Evolutionary conservation across 2,888 invertebrate species (phyloP).

Genomic region (Leistus spinibarbis): DNA sequence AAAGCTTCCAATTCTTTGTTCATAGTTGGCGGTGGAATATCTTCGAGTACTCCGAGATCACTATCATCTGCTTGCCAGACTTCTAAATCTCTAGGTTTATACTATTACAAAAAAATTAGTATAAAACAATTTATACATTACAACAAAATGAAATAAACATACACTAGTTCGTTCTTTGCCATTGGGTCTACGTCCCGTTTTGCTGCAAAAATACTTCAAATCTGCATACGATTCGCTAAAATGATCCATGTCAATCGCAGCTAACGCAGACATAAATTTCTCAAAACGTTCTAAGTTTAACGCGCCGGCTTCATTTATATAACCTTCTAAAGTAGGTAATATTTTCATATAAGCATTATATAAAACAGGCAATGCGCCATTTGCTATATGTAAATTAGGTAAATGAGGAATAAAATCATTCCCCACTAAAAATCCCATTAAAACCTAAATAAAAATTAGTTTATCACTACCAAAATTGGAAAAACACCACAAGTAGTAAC

Average conservation of each 20-base stretch:
- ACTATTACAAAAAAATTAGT: slow-evolving; percentile 25
- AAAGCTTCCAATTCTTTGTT: slow-evolving; percentile 64
- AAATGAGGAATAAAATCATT: slow-evolving; percentile 98
- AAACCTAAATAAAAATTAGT: slow-evolving; percentile 57
- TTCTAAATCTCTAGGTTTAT: slow-evolving; percentile 44
- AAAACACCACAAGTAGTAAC: too few relatives aligned
- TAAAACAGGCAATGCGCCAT: slow-evolving; percentile 85
- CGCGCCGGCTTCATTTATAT: slow-evolving; percentile 89
- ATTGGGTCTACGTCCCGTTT: slow-evolving; percentile 70
- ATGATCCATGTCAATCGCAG: slow-evolving; percentile 74
- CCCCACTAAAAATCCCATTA: slow-evolving; percentile 96
- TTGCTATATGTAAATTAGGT: slow-evolving; percentile 91
- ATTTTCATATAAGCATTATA: slow-evolving; percentile 88
- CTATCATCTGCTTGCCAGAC: slow-evolving; percentile 55
- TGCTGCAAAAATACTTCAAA: slow-evolving; percentile 80
- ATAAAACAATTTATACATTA: not conserved
- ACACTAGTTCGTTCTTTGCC: slow-evolving; percentile 53
- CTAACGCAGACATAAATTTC: slow-evolving; percentile 77
- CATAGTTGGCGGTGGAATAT: slow-evolving; percentile 55
- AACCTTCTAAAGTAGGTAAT: slow-evolving; percentile 87
- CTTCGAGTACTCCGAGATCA: slow-evolving; percentile 57
- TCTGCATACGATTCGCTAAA: slow-evolving; percentile 81
- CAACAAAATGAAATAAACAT: slow-evolving; percentile 34
- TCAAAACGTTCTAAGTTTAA: slow-evolving; percentile 85
- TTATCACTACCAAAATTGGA: not conserved